Evolutionary conservation across 1,140 invertebrate genomes (phyloP).

Genomic region (Polypedilum pembai): DNA sequence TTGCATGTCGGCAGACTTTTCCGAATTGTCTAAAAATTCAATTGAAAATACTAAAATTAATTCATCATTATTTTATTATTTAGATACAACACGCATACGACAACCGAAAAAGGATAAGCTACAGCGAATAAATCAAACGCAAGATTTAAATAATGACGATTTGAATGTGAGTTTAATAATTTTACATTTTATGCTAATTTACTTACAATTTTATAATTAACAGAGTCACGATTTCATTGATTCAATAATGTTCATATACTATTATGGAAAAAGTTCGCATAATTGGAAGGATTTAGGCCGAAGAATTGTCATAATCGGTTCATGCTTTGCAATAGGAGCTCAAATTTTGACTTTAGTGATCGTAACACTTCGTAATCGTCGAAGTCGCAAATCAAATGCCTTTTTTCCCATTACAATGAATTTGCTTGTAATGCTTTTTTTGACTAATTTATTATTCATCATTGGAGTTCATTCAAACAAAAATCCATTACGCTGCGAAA

Average conservation of each 20-base stretch:
- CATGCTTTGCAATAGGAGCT: conserved; percentile 41
- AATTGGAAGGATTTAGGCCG: conserved; percentile 39
- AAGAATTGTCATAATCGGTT: conserved; percentile 42
- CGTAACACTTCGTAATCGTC: conserved; percentile 39
- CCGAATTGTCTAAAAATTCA: too few species aligned
- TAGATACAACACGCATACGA: background rate
- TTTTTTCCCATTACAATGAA: conserved; percentile 34
- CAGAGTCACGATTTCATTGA: conserved; percentile 50
- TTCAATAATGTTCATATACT: conserved; percentile 51
- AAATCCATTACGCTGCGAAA: conserved; percentile 51
- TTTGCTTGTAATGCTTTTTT: conserved; percentile 38
- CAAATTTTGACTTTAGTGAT: conserved; percentile 39
- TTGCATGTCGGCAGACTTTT: too few species aligned
- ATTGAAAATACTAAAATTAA: too few species aligned
- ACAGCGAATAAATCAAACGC: background rate
- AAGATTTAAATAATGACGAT: conserved; percentile 25
- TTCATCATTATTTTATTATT: background rate
- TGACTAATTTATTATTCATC: conserved; percentile 46
- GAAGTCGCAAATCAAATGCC: conserved; percentile 29
- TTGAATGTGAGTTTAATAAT: conserved; percentile 18
- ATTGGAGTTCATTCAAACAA: conserved; percentile 52
- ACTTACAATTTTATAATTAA: background rate
- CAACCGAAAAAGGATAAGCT: background rate
- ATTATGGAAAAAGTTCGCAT: conserved; percentile 43
- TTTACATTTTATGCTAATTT: background rate